Conservation (phyloP, 2,797 vertebrate species). For the Labroides dimidiatus region DNA sequence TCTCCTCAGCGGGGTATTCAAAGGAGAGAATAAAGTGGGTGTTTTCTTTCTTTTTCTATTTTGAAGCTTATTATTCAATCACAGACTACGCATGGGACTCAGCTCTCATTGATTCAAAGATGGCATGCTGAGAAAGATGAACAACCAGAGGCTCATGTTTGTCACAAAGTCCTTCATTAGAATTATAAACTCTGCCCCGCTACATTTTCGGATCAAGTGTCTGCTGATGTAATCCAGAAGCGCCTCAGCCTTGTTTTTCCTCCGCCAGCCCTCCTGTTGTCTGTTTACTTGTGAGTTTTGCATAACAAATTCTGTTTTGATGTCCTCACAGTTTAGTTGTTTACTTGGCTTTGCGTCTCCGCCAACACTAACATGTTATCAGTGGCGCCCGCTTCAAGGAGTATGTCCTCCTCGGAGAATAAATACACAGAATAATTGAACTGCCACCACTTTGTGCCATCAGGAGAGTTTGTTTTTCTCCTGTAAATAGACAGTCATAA, state of each 20-base stretch:
- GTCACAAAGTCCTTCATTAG: conserved; percentile 10
- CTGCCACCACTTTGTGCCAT: conserved; percentile 34
- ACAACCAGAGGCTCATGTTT: conserved; percentile 1
- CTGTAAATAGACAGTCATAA: conserved; percentile 47
- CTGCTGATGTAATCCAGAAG: neutral
- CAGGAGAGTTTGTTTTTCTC: conserved; percentile 40
- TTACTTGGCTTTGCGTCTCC: conserved; percentile 11
- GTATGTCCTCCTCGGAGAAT: conserved; percentile 23
- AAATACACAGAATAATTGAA: conserved; percentile 31
- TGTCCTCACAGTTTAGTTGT: conserved; percentile 17
- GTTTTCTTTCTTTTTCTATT: neutral
- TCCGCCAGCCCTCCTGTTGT: neutral
- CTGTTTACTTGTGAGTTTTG: conserved; percentile 16
- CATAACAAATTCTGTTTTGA: conserved; percentile 21
- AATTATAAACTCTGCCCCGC: neutral
- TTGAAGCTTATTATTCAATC: neutral
- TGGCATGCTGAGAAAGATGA: conserved; percentile 5
- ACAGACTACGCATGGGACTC: neutral
- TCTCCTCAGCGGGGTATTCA: neutral
- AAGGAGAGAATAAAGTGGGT: neutral
- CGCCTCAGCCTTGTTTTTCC: neutral
- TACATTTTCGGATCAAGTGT: conserved; percentile 12
- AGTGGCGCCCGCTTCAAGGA: conserved; percentile 22
- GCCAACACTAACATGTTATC: conserved; percentile 17
- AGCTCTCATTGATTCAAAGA: conserved; percentile 7